Percentiles rank a stretch among this genome's conserved stretches.
These are phyloP conservation scores for Babylonia areolata DNA, from an alignment of 1,140 invertebrate species.

Conservation along the genomic window DNA sequence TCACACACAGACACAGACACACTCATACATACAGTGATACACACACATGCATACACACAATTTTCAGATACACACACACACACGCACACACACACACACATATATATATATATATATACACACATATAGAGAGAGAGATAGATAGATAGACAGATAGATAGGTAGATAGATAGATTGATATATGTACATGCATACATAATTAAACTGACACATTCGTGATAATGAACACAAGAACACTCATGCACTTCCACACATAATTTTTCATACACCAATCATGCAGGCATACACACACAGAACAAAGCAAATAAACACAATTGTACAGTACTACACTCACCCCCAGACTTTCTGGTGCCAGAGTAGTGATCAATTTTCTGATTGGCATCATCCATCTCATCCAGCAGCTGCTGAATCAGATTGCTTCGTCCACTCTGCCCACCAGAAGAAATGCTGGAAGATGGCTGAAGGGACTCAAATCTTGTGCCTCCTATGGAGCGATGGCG, in stretches of 20 bases:
- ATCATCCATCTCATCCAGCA: constrained; percentile 27
- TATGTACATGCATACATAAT: too few species aligned
- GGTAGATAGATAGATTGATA: too few species aligned
- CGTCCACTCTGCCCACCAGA: not conserved
- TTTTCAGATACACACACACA: not conserved
- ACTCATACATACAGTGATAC: not conserved
- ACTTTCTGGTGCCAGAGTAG: not conserved
- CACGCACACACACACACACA: constrained; percentile 3
- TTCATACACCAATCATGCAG: not conserved
- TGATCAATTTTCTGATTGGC: constrained; percentile 31
- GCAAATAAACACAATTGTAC: not conserved
- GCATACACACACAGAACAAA: not conserved
- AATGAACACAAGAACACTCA: too few species aligned
- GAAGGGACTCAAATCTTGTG: not conserved
- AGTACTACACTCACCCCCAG: not conserved
- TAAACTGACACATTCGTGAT: too few species aligned
- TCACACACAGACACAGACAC: not conserved
- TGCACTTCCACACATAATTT: not conserved
- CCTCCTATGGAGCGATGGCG: not conserved
- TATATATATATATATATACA: not conserved
- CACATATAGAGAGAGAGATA: too few species aligned
- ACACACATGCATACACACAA: not conserved
- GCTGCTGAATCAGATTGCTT: constrained; percentile 22
- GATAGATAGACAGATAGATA: too few species aligned
- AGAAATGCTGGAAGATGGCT: not conserved